Conservation (phyloP, 2,797 vertebrate genomes). For the Cryptoprocta ferox region DNA sequence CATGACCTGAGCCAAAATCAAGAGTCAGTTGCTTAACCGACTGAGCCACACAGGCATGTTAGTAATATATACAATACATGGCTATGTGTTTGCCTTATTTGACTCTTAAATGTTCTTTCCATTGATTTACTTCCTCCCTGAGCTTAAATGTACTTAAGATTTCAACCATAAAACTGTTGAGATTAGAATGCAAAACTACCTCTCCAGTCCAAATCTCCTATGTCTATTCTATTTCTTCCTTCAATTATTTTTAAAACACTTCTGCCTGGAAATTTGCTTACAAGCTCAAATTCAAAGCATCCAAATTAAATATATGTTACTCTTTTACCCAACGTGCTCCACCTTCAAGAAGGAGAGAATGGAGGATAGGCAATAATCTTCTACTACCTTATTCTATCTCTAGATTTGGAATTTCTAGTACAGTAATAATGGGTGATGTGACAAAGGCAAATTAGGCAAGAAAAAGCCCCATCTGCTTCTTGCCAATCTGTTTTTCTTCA, state of each 20-base stretch:
- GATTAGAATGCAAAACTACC: not conserved
- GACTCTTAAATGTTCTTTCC: not conserved
- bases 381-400: not conserved
- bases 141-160: not conserved
- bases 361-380: not conserved
- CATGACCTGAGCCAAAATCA: too few species aligned
- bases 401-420: not conserved
- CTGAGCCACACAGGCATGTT: not conserved
- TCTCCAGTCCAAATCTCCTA: not conserved
- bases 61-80: not conserved
- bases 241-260: not conserved
- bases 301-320: not conserved
- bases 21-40: too few species aligned
- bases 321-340: not conserved
- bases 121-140: not conserved
- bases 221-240: not conserved
- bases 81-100: not conserved
- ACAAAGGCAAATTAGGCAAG: slow-evolving; percentile 50
- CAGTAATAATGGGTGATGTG: not conserved
- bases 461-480: slow-evolving; percentile 61
- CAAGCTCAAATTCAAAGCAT: not conserved
- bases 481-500: slow-evolving; percentile 58
- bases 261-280: not conserved
- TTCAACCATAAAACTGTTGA: not conserved
- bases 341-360: not conserved